Conservation (phyloP, 2,888 invertebrate genomes). For the Strigamia crassipes region DNA sequence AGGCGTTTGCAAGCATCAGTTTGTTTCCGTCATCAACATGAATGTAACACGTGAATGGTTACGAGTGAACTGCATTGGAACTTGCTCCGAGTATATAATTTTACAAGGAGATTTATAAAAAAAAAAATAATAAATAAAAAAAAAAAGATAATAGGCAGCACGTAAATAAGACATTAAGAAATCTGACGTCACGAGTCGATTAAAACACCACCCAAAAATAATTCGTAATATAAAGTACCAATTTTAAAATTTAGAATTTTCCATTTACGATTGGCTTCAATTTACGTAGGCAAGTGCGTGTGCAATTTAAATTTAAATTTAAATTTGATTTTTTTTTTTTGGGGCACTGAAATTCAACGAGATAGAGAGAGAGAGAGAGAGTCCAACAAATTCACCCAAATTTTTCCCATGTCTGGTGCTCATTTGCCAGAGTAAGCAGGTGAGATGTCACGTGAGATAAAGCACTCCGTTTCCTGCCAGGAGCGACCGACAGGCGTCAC, state of each 20-base stretch:
- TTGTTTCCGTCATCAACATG: background rate
- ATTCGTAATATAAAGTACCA: too few species aligned
- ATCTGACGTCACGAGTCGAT: too few species aligned
- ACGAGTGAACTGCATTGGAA: background rate
- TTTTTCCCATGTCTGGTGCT: background rate
- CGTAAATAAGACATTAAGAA: background rate
- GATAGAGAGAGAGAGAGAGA: background rate
- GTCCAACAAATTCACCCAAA: background rate
- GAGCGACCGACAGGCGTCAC: conserved; percentile 10
- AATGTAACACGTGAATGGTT: background rate
- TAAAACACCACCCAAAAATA: too few species aligned
- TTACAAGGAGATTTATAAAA: background rate
- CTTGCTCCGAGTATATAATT: background rate
- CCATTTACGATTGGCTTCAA: too few species aligned
- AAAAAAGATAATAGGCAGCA: background rate
- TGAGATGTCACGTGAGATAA: conserved; percentile 10
- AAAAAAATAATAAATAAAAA: background rate
- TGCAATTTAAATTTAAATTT: too few species aligned
- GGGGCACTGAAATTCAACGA: background rate
- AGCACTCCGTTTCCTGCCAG: conserved; percentile 10
- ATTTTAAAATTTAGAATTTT: too few species aligned
- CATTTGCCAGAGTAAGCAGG: conserved; percentile 3
- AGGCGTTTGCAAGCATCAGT: background rate
- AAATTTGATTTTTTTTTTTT: too few species aligned
- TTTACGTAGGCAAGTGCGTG: too few species aligned